A percentile compares a stretch with the other conserved stretches of the same genome.
phyloP scores from a whole-genome alignment of 2,113 vertebrate genomes.

The Noctilio leporinus region DNA sequence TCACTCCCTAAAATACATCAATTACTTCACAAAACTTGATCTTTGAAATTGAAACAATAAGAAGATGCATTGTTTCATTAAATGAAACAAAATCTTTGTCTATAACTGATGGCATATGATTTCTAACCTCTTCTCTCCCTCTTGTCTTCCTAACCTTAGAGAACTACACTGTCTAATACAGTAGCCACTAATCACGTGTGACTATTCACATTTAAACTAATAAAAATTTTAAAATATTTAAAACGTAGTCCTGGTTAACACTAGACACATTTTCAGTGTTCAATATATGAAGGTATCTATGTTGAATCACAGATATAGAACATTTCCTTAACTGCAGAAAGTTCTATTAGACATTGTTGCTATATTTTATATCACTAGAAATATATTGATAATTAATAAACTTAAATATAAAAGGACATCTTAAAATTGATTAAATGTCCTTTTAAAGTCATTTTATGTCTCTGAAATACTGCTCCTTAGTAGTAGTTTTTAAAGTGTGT shows the following conservation, averaged over 20 bases:
- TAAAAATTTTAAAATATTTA: not conserved
- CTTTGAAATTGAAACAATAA: not conserved
- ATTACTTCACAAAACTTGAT: not conserved
- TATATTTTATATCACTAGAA: not conserved
- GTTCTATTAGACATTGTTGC: not conserved
- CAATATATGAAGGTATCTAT: not conserved
- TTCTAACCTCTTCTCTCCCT: not conserved
- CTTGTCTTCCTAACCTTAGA: not conserved
- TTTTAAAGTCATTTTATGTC: not conserved
- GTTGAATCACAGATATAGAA: not conserved
- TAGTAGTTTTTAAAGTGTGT: not conserved
- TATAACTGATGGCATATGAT: not conserved
- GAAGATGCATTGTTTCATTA: not conserved
- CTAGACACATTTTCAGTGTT: not conserved
- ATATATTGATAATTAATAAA: not conserved
- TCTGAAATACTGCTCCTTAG: not conserved
- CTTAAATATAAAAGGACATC: not conserved
- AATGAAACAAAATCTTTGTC: not conserved
- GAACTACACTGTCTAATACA: not conserved
- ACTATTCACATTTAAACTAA: not conserved
- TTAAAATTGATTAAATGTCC: not conserved
- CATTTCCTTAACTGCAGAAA: not conserved
- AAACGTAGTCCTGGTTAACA: not conserved
- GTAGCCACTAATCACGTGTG: not conserved
- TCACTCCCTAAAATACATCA: not conserved